Base-by-base conservation (phyloP, 35 echinoderm and acorn worm genomes). In the Anneissia japonica region DNA sequence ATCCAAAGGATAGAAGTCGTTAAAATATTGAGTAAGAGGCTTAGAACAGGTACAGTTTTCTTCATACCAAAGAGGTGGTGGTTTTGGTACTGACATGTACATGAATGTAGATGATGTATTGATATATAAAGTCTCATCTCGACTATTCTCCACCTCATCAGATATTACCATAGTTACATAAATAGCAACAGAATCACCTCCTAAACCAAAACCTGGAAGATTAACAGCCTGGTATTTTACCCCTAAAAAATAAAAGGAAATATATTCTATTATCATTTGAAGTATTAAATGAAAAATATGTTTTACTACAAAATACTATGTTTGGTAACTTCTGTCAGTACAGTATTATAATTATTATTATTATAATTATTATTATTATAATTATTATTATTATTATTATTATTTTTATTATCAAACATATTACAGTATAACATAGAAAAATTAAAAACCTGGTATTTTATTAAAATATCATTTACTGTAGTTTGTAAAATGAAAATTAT, bases 11-110 rank as follows among this genome's bases (percentile, higher is more conserved):
- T 46, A 75, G 16, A 46, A 35, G 0, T 51, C 7, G 38, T 86
- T 81, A 23, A 78, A 82, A 36, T 73, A 77, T 0, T 90, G 79
- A 12, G 56, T 46, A 6, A 90, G 38, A 9, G 39, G 72, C 38
- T 83, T 85, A 37, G 29, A 37, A 51, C 92, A 94, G 31, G 92
- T 90, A 76, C 92, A 94, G 34, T 94, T 94, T 72, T 94, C 92
- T 26, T 41, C 75, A 77, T 79, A 87, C 30, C 86, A 46, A 39
- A 79, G 77, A 21, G 77, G 80, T 26, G 92, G 88, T 21, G 92
- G 84, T 16, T 46, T 75, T 21, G 87, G 92, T 56, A 75, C 74
- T 9, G 37, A 86, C 29, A 87, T 35, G 46, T 94, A 94, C 16
- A 84, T 87, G 79, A 94, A 94, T 0, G 79, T 80, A 0, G 92